Evolutionary conservation across 2,113 vertebrate species (phyloP).

Genomic region (Mormyrus lacerda): DNA sequence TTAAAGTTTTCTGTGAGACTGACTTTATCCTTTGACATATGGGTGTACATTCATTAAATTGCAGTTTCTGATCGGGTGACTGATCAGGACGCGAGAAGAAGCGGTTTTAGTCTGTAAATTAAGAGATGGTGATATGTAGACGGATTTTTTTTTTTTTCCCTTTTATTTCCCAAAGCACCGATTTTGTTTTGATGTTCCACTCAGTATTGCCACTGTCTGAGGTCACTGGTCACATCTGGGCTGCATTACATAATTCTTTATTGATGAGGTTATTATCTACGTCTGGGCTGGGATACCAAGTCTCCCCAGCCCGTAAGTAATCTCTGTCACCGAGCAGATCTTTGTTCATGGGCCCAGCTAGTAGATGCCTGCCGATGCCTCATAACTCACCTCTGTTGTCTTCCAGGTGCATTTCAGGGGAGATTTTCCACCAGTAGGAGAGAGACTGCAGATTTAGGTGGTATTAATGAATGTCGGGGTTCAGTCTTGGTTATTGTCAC

Average conservation of each 20-base stretch:
- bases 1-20: neutral
- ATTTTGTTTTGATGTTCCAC: neutral
- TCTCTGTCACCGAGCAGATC: neutral
- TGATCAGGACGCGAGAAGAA: neutral
- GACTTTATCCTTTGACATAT: neutral
- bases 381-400: neutral
- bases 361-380: neutral
- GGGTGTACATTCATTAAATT: neutral
- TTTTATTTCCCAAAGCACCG: neutral
- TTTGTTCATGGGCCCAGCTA: neutral
- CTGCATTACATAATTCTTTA: neutral
- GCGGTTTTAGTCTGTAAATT: neutral
- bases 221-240: neutral
- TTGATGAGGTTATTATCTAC: neutral
- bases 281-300: neutral
- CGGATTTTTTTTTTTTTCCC: neutral
- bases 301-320: neutral
- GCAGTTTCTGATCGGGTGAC: neutral
- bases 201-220: neutral
- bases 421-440: neutral
- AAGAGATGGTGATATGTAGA: neutral
- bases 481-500: neutral
- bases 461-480: neutral
- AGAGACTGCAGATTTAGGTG: neutral
- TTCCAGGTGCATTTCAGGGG: neutral